Conservation (phyloP, 2,113 vertebrate species). For the Ancistrus triradiatus region DNA sequence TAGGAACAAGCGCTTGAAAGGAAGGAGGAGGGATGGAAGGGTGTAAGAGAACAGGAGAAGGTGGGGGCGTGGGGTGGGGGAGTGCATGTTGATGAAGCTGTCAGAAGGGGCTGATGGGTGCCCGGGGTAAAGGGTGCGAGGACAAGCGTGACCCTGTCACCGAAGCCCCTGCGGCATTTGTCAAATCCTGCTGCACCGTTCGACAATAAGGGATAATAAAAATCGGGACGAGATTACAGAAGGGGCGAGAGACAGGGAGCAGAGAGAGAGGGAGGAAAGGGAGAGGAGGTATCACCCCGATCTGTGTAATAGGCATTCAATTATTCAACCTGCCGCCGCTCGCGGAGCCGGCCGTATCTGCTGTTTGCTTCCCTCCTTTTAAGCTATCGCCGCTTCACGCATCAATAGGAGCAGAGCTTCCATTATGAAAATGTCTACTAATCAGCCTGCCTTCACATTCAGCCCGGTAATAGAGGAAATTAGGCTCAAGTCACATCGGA, state of each 20-base stretch:
- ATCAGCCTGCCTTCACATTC: too few species aligned
- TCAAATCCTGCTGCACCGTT: constrained; percentile 36
- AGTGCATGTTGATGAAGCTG: constrained; percentile 72
- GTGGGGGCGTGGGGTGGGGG: constrained; percentile 1
- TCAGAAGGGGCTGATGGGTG: constrained; percentile 64
- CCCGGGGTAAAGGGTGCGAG: constrained; percentile 30
- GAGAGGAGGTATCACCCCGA: not conserved
- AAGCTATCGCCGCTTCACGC: not conserved
- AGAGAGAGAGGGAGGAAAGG: not conserved
- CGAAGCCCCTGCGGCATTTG: constrained; percentile 49
- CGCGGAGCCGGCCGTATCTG: not conserved
- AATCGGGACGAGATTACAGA: constrained; percentile 1
- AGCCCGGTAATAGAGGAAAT: too few species aligned
- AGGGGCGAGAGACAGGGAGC: not conserved
- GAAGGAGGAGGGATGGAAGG: constrained; percentile 67
- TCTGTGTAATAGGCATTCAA: constrained; percentile 26
- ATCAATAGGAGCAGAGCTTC: too few species aligned
- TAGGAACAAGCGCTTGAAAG: constrained; percentile 86
- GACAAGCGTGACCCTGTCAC: constrained; percentile 49
- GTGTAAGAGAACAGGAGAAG: not conserved
- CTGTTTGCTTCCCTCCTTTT: not conserved
- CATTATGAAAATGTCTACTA: too few species aligned
- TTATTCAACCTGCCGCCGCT: constrained; percentile 19
- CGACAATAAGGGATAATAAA: constrained; percentile 37
- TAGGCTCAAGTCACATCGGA: too few species aligned